phyloP scores from a whole-genome alignment of 2,113 vertebrate species.

The Tamias sibiricus region DNA sequence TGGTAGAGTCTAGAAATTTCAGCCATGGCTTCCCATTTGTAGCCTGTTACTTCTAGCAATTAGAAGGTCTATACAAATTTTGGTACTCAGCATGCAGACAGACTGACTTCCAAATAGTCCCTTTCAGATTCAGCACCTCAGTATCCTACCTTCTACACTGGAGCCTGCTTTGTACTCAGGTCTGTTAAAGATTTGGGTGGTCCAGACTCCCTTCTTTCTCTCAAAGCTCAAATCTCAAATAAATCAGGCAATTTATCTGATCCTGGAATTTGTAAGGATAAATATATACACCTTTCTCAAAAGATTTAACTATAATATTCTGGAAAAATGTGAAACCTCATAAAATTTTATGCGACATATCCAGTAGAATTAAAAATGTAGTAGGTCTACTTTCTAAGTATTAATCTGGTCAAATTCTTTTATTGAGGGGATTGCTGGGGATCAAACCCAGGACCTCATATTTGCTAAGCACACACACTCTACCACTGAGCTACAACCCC shows the following conservation, averaged over 20 bases:
- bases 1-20: neutral
- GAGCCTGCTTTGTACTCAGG: neutral
- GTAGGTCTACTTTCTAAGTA: neutral
- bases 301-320: conserved; percentile 3
- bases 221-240: too few relatives aligned
- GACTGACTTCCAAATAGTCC: neutral
- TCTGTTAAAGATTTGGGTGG: neutral
- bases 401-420: conserved; percentile 12
- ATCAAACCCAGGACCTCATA: neutral
- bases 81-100: neutral
- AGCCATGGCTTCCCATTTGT: neutral
- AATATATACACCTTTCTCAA: neutral
- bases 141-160: too few relatives aligned
- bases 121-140: neutral
- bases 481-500: neutral
- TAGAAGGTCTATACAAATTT: neutral
- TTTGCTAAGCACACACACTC: neutral
- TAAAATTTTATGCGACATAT: neutral
- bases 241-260: neutral
- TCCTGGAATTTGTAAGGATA: neutral
- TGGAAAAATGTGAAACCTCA: conserved; percentile 12
- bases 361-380: neutral
- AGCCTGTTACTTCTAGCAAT: neutral
- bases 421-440: neutral
- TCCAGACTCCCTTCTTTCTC: neutral